Evolutionary conservation across 2,797 vertebrate species (phyloP), one percentile per base, ranked within the genome.

Genomic region (Sebastes cheni): DNA sequence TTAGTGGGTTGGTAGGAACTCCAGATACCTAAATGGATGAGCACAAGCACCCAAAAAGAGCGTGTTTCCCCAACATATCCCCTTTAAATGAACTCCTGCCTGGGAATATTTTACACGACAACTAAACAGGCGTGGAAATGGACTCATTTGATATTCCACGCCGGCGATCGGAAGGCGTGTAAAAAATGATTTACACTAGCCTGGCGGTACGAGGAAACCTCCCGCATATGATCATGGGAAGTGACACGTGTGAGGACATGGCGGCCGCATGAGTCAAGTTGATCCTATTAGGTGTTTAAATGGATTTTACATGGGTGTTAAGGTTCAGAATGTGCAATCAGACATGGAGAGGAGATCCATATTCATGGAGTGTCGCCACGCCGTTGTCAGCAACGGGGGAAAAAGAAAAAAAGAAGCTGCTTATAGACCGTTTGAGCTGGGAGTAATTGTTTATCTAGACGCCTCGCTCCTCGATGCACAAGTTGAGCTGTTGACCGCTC

Each of bases 221-320:
- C 58, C 70, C 8, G 64, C 20, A 16, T 70, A 58, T 59, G 85
- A 89, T 88, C 70, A 80, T 80, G 85, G 76, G 87, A 91, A 86
- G 86, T 91, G 93, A 88, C 92, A 74, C 82, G 85, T 87, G 88
- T 85, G 88, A 92, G 79, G 83, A 87, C 79, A 60, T 55, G 88
- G 86, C 86, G 88, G 86, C 86, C 89, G 85, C 75, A 79, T 84
- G 91, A 91, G 87, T 91, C 90, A 79, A 92, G 87, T 88, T 94
- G 93, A 95, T 96, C 94, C 95, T 94, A 94, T 95, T 95, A 95
- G 80, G 83, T 88, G 88, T 91, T 93, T 91, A 94, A 96, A 93
- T 95, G 93, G 95, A 95, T 95, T 95, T 93, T 90, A 88, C 94
- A 96, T 88, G 94, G 94, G 84, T 93, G 94, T 95, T 95, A 93